Evolutionary conservation across 2,888 invertebrate genomes (phyloP).

Genomic region (Panzeria rudis): DNA sequence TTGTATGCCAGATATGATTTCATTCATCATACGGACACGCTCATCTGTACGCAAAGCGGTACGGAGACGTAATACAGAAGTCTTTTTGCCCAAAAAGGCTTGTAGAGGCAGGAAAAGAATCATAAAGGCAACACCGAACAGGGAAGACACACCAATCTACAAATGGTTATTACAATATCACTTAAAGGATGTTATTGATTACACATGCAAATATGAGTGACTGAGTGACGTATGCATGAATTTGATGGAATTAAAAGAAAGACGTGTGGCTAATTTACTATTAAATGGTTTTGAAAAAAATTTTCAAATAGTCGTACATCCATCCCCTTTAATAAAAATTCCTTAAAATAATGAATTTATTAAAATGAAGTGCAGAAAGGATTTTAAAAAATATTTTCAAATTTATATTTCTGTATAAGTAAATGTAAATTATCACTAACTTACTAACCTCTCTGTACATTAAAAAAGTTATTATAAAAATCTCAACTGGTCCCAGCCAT

Average conservation of each 20-base stretch:
- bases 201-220: neutral
- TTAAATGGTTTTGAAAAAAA: neutral
- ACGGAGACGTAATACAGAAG: slow-evolving; percentile 89
- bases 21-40: slow-evolving; percentile 95
- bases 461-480: slow-evolving; percentile 90
- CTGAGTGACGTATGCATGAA: neutral
- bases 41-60: slow-evolving; percentile 95
- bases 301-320: neutral
- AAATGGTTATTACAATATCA: slow-evolving; percentile 73
- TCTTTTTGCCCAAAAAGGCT: slow-evolving; percentile 90
- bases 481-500: slow-evolving; percentile 94
- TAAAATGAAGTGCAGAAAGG: neutral
- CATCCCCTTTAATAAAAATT: neutral
- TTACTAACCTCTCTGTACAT: slow-evolving; percentile 85
- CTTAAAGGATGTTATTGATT: neutral
- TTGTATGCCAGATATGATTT: slow-evolving; percentile 94
- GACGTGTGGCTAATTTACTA: too few relatives aligned
- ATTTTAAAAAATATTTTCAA: neutral
- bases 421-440: neutral
- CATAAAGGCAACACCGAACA: slow-evolving; percentile 85
- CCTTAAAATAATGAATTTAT: neutral
- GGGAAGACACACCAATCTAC: slow-evolving; percentile 85
- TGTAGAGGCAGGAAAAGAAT: slow-evolving; percentile 89
- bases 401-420: neutral
- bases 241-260: neutral